Conservation (phyloP, 2,888 invertebrate species). For the Cosmia trapezina region DNA sequence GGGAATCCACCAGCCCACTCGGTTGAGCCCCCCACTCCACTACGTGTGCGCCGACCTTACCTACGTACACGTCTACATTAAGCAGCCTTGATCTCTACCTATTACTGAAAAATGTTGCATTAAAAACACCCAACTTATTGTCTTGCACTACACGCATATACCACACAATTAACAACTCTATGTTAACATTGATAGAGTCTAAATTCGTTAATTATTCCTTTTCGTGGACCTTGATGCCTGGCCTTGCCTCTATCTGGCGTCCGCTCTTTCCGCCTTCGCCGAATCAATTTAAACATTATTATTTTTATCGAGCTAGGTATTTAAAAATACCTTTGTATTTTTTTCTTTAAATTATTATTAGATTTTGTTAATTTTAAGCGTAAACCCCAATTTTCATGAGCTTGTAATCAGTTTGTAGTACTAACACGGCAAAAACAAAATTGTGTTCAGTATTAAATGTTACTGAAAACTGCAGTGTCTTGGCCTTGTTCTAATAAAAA, state of each 20-base stretch:
- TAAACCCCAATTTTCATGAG: constrained; percentile 8
- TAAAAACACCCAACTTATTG: constrained; percentile 86
- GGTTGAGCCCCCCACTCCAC: constrained; percentile 35
- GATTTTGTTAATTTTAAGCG: constrained; percentile 20
- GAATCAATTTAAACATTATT: constrained; percentile 87
- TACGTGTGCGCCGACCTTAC: constrained; percentile 65
- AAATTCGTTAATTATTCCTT: constrained; percentile 69
- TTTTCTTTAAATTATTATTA: constrained; percentile 33
- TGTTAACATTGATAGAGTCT: constrained; percentile 61
- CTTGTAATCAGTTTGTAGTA: neutral
- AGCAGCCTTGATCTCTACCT: constrained; percentile 87
- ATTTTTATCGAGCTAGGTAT: constrained; percentile 81
- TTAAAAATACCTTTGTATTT: constrained; percentile 67
- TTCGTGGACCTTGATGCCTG: constrained; percentile 84
- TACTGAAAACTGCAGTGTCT: constrained; percentile 12
- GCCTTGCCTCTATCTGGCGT: constrained; percentile 88
- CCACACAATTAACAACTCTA: constrained; percentile 73
- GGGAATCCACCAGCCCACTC: constrained; percentile 44
- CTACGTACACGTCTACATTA: constrained; percentile 63
- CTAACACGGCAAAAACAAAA: neutral
- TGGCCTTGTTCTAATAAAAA: constrained; percentile 38
- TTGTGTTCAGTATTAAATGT: neutral
- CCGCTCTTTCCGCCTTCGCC: constrained; percentile 90
- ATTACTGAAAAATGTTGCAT: constrained; percentile 89
- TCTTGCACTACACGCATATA: constrained; percentile 74